A percentile compares a stretch with the other conserved stretches of the same genome.
Conservation (phyloP, 37 sponge, comb jelly and placozoan species). For the Cliona cf. orientalis region DNA sequence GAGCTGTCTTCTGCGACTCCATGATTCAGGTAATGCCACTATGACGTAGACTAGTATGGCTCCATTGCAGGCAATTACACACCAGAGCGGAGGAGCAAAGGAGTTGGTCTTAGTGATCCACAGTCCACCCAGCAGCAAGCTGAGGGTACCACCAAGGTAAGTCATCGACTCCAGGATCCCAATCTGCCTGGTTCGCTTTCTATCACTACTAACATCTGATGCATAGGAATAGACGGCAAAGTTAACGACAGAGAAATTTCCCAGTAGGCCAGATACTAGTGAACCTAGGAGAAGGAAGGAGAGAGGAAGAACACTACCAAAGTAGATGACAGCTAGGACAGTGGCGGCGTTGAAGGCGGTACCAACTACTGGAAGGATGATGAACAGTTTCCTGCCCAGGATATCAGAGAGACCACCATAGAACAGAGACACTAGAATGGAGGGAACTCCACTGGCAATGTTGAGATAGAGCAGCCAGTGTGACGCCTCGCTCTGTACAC, state of each 20-base stretch:
- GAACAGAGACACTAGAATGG: constrained; percentile 55
- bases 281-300: constrained; percentile 55
- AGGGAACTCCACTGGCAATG: constrained; percentile 57
- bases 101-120: constrained; percentile 52
- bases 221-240: constrained; percentile 72
- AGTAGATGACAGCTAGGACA: constrained; percentile 42
- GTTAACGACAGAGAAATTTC: constrained; percentile 67
- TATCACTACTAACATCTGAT: constrained; percentile 55
- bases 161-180: constrained; percentile 85
- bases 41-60: constrained; percentile 44
- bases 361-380: constrained; percentile 67
- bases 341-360: constrained; percentile 38
- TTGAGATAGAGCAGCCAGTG: constrained; percentile 82
- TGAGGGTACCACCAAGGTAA: constrained; percentile 71
- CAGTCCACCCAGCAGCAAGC: constrained; percentile 66
- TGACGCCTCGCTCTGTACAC: constrained; percentile 62
- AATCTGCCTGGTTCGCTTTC: constrained; percentile 62
- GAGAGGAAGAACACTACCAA: background rate
- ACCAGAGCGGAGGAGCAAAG: constrained; percentile 45
- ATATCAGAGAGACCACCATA: constrained; percentile 74
- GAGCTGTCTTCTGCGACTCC: background rate
- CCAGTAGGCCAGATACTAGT: constrained; percentile 46
- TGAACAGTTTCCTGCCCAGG: constrained; percentile 67
- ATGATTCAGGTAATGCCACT: constrained; percentile 55
- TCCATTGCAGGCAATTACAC: constrained; percentile 38